Base-by-base conservation (phyloP, 2,888 invertebrate species). In the Orthonychiurus folsomi region DNA sequence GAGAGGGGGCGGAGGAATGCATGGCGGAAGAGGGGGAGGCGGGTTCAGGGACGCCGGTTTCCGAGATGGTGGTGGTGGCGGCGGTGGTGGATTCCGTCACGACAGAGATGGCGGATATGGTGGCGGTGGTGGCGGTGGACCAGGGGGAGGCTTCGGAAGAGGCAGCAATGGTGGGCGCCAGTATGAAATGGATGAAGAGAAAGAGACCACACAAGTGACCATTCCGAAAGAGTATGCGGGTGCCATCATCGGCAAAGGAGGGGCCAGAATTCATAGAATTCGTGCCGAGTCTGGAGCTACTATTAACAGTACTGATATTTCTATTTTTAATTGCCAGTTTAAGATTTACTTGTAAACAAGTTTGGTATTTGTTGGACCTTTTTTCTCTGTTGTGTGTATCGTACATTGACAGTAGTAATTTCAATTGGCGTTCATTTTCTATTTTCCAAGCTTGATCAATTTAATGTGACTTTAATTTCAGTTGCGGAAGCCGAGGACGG, bases 201-300 rank as follows among this genome's bases (percentile, higher is more conserved):
- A 83, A 73, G 85, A 85, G 71, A 85, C 87, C 69, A 90, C 90
- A 71, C 94, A 96, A 85, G 96, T 97, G 76, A 96, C 96, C 77
- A 96, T 97, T 80, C 97, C 97, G 65, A 95, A 95, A 82, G 95
- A 94, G 92, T 82, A 95, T 79, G 97, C 97, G 72, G 97, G 99
- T 71, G 96, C 97, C 68, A 97, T 99, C 75, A 99, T 99, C 78
- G 97, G 99, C 73, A 95, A 95, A 78, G 95, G 94, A 60, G 99
- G 99, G 26, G 87, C 90, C 52, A 86, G 97, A 74, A 99, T 99
- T 76, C 87, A 95, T 73, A 92, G 94, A 80, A 96, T 99, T 73
- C 86, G 97, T 68, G 87, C 88, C 67, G 94, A 97, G 79, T 94
- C 95, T 70, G 93, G 93, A 75, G 97, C 97, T 60, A 89, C 88